phyloP scores from a whole-genome alignment of 2,113 vertebrate genomes.

The Crotalus viridis region DNA sequence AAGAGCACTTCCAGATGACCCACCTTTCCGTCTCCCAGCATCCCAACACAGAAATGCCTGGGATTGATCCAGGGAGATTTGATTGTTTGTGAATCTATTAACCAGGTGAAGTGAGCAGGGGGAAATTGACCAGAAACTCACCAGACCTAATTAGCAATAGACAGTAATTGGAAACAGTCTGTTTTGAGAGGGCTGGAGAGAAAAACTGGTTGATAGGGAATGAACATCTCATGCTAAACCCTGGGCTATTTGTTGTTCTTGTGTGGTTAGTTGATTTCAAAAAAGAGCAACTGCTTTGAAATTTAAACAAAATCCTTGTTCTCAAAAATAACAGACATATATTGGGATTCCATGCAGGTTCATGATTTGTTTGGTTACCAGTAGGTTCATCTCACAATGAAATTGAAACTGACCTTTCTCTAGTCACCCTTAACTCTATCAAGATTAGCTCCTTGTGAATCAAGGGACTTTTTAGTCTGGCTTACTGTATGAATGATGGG shows the following conservation, averaged over 20 bases:
- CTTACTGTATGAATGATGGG: background rate
- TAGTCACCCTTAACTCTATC: background rate
- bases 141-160: background rate
- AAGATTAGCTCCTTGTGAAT: background rate
- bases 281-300: background rate
- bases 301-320: background rate
- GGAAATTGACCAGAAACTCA: background rate
- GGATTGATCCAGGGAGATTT: background rate
- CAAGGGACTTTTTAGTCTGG: background rate
- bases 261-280: background rate
- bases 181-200: background rate
- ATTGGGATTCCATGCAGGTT: background rate
- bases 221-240: background rate
- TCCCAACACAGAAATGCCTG: background rate
- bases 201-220: background rate
- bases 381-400: background rate
- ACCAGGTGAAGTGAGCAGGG: background rate
- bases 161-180: background rate
- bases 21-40: background rate
- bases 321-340: background rate
- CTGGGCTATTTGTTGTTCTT: background rate
- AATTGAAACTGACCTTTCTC: background rate
- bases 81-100: background rate
- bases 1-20: background rate
- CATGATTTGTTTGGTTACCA: background rate